Evolutionary conservation across 2,797 vertebrate species (phyloP).

Genomic region (Salmo trutta): DNA sequence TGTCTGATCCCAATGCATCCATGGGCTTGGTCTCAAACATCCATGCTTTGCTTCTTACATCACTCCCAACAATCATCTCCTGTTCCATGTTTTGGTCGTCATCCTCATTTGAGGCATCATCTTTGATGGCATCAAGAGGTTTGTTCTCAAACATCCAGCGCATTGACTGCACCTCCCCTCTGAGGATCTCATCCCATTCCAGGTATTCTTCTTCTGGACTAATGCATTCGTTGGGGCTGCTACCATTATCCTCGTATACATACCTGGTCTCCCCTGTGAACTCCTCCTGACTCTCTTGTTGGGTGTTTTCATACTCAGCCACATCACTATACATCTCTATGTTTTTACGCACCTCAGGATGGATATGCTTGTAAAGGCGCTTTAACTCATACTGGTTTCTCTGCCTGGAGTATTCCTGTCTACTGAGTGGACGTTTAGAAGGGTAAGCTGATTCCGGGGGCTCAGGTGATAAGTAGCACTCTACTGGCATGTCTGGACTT

Average conservation of each 20-base stretch:
- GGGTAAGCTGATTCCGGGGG: constrained; percentile 54
- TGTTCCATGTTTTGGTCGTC: constrained; percentile 73
- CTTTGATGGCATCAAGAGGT: constrained; percentile 81
- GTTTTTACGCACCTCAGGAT: constrained; percentile 84
- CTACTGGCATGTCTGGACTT: constrained; percentile 61
- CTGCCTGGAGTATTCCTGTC: constrained; percentile 81
- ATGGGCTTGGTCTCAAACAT: constrained; percentile 89
- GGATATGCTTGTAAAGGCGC: constrained; percentile 85
- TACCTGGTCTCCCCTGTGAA: constrained; percentile 66
- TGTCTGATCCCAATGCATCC: constrained; percentile 62
- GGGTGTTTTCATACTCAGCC: constrained; percentile 70
- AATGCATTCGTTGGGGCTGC: constrained; percentile 68
- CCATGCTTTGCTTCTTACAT: constrained; percentile 83
- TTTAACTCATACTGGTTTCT: constrained; percentile 83
- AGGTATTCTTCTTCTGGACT: constrained; percentile 77
- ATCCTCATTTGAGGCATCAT: constrained; percentile 70
- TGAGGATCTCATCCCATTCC: constrained; percentile 85
- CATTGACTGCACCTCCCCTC: constrained; percentile 85
- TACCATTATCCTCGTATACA: constrained; percentile 76
- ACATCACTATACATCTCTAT: constrained; percentile 80
- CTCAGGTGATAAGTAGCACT: constrained; percentile 75
- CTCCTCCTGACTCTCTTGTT: constrained; percentile 67
- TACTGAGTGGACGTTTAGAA: constrained; percentile 66
- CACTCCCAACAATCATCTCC: constrained; percentile 82
- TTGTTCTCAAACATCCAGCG: constrained; percentile 90